Evolutionary conservation across 2,797 vertebrate species (phyloP), one percentile per base, ranked within the genome.

Genomic region (Cetoscarus ocellatus): DNA sequence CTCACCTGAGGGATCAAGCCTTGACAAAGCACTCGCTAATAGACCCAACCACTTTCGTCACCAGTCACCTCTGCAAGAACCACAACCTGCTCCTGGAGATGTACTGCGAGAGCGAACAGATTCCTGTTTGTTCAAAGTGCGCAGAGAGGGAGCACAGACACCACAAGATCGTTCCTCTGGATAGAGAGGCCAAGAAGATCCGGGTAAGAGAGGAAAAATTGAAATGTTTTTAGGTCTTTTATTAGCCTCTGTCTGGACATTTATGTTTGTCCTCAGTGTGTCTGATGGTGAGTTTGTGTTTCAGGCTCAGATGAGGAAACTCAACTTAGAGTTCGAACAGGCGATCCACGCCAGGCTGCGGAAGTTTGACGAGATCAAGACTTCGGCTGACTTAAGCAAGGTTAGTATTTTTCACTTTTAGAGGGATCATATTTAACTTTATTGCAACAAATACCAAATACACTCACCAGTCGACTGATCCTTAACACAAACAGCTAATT

Each of bases 351-450:
- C 1, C 71, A 78, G 82, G 70, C 3, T 59, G 8, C 67, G 1
- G 27, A 90, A 91, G 75, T 19, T 17, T 1, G 61, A 86, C 4
- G 87, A 92, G 54, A 76, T 93, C 61, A 77, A 77, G 49, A 10
- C 45, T 6, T 65, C 63, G 3, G 4, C 80, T 55, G 36, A 86
- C 35, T 7, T 34, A 12, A 69, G 77, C 63, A 86, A 57, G 54
- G 88, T 89, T 57, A 40, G 79, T 70, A 18, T 62, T 48, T n/a
- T 1, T 13, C n/a, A 34, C 17, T n/a, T 1, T 39, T 39, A 39
- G 9, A 39, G 38, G 7, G 7, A 39, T 39, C 7, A 39, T 7
- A 39, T 39, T 2, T 5, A 39, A 10, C 38, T 7, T 39, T 39
- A 39, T 39, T 7, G 6, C 38, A 39, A 10, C 7, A 39, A 39